Evolutionary conservation across 2,888 invertebrate species (phyloP), one percentile per base, ranked within the genome.

Genomic region (Antheraea assamensis): DNA sequence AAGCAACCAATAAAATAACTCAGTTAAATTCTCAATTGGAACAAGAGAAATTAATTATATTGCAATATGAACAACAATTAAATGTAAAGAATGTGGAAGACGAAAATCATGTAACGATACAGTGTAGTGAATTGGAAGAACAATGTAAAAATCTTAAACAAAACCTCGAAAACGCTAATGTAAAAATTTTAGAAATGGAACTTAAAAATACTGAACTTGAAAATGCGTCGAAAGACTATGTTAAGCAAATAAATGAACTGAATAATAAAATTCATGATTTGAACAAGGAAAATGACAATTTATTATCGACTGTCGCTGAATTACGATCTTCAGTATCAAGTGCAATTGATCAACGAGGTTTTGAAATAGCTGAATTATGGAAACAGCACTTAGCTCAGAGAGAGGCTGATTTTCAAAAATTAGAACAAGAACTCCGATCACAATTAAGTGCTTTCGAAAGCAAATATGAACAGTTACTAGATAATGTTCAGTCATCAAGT

Each of bases 311-410:
- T 58, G 92, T 95, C 27, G 87, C 94, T 24, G 95, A 95, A 79
- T 82, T 95, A 74, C 91, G 92, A 35, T 91, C 92, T 17, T 92
- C 94, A 10, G 84, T 95, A 64, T 89, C 95, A 64, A 90, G 92
- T 75, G 93, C 96, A 74, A 95, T 96, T 47, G 96, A 96, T 82
- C 96, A 96, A 85, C 93, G 96, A 78, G 96, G 96, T 73, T 94
- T 94, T 80, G 96, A 96, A 90, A 95, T 97, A 75, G 96, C 96
- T 17, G 95, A 96, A 88, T 93, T 96, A 82, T 96, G 96, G 97
- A 96, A 96, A 82, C 93, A 96, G 78, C 96, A 97, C 87, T 85
- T 97, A 74, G 92, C 95, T n/a, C 94, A 95, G 79, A 95, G 96
- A 66, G 96, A 97, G 90, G 90, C 88, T 17, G 96, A 96, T 80